These are phyloP conservation scores for Campopleginae sp. DNA, from an alignment of 2,888 invertebrate species.

Conservation along the genomic window DNA sequence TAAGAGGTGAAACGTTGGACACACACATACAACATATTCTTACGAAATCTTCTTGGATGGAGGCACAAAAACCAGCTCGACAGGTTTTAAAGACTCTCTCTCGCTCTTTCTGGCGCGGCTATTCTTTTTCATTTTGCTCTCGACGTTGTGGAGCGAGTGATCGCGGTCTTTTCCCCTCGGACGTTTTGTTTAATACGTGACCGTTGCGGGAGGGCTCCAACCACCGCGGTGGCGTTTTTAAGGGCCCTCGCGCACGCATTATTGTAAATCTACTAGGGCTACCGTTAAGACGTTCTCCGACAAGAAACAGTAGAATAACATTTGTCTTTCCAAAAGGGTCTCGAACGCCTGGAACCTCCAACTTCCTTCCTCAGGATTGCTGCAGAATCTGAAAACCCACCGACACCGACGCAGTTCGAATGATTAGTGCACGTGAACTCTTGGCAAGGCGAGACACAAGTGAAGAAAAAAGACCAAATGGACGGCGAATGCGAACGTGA, in stretches of 20 bases:
- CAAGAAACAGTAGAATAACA: background rate
- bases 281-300: background rate
- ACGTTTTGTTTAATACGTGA: conserved; percentile 55
- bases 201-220: conserved; percentile 55
- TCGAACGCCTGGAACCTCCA: background rate
- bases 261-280: conserved; percentile 47
- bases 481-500: background rate
- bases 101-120: background rate
- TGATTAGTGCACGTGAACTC: conserved; percentile 6
- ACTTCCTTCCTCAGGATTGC: background rate
- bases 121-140: conserved; percentile 44
- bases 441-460: background rate
- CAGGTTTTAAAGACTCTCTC: conserved; percentile 76
- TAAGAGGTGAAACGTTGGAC: conserved; percentile 46
- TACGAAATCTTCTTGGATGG: conserved; percentile 44
- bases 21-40: conserved; percentile 18
- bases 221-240: conserved; percentile 22
- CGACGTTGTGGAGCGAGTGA: conserved; percentile 32
- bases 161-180: conserved; percentile 20
- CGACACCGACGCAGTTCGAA: background rate
- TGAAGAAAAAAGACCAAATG: background rate
- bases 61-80: conserved; percentile 73
- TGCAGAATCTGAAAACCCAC: background rate
- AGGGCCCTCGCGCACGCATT: background rate
- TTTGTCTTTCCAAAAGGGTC: background rate